Evolutionary conservation across 2,888 invertebrate genomes (phyloP).

Genomic region (Lasiommata megera): DNA sequence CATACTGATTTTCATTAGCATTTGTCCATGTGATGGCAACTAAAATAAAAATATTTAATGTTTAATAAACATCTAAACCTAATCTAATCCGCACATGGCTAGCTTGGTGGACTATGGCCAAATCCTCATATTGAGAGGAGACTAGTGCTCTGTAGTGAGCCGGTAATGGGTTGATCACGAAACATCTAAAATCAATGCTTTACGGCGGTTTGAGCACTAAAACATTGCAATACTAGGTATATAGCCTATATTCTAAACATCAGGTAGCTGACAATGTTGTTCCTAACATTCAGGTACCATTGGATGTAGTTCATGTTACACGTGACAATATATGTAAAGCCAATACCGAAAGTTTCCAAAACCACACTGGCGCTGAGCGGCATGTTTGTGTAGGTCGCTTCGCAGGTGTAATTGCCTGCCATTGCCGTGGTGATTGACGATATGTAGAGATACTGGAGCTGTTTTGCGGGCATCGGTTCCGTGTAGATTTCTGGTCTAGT

Average conservation of each 20-base stretch:
- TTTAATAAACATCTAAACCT: not conserved
- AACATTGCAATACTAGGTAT: not conserved
- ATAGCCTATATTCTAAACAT: not conserved
- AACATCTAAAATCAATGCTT: no score
- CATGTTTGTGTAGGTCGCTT: slow-evolving; percentile 89
- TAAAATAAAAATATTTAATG: slow-evolving; percentile 47
- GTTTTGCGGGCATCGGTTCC: slow-evolving; percentile 83
- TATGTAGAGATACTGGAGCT: slow-evolving; percentile 87
- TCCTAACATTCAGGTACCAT: not conserved
- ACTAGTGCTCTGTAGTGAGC: no score
- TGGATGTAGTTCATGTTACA: not conserved
- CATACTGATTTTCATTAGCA: slow-evolving; percentile 91
- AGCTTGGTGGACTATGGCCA: no score
- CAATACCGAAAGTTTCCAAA: slow-evolving; percentile 84
- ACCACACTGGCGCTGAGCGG: slow-evolving; percentile 84
- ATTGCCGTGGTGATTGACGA: slow-evolving; percentile 87
- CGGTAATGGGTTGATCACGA: no score
- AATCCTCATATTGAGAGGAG: no score
- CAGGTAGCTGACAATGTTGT: not conserved
- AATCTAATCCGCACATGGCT: no score
- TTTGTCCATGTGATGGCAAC: slow-evolving; percentile 93
- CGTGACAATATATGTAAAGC: slow-evolving; percentile 17
- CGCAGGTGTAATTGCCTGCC: slow-evolving; percentile 91
- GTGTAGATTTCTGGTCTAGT: slow-evolving; percentile 84
- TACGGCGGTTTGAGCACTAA: no score